Base-by-base conservation (phyloP, 1,140 invertebrate genomes). In the Pachyrhynchus sulphureomaculatus region DNA sequence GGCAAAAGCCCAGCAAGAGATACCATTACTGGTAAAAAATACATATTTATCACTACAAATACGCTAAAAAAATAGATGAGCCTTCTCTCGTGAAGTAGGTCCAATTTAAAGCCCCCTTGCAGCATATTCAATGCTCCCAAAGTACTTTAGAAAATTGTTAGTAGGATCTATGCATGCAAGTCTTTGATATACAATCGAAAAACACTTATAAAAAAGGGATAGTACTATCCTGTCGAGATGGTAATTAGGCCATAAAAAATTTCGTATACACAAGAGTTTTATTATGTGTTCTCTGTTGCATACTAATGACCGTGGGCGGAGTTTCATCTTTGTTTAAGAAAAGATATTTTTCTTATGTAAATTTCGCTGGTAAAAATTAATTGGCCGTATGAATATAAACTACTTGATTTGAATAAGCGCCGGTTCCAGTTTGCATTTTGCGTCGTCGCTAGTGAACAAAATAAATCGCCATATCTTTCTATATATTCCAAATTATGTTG, bases 341-440 rank as follows among this genome's bases (percentile, higher is more conserved):
- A 49, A 33, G 47, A 49, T 49, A 29, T 49, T 49, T 34, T 49
- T 49, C 42, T 49, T 18, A 49, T 49, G 47, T 24, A 49, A 49
- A 49, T 49, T 49, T 18, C n/a, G 4, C n/a, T 20, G 47, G 47
- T 49, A 4, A 32, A 49, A 49, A 49, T 49, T 49, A 49, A 49
- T 49, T 49, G 32, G 26, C 47, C 47, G 47, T 34, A 49, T 49
- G 47, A 49, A 49, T 49, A 32, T 49, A 49, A n/a, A 49, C 26
- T 29, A 29, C 26, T 13, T 33, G 15, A 24, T 33, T 49, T 29
- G 18, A 32, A 32, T 49, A 29, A 6, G n/a, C n/a, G n/a, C n/a
- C n/a, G 26, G 6, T 29, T 29, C 8, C 12, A 10, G 26, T 6
- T 29, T 29, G 5, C 26, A 29, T 29, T 29, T 8, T n/a, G n/a